Evolutionary conservation across 2,888 invertebrate species (phyloP), one percentile per base, ranked within the genome.

Genomic region (Labia minor): DNA sequence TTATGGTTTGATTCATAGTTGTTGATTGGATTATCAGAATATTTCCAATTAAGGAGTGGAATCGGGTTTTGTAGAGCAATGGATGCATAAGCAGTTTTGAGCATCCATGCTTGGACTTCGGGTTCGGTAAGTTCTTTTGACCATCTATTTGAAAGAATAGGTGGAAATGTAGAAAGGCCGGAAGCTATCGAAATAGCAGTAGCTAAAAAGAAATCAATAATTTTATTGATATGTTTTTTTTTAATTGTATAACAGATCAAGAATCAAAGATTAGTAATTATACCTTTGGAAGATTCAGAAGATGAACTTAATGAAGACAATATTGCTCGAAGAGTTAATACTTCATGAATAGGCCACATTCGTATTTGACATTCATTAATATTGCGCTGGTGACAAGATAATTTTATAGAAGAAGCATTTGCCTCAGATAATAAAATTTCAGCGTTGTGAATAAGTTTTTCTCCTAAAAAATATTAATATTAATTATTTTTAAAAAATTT

Each of bases 301-400:
- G 49, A 49, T 2, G 14, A n/a, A n/a, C n/a, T 16, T 14, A 4
- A 49, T n/a, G 49, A 49, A 49, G 4, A 14, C 3, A 49, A 49
- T 8, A 16, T 16, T 16, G 16, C 14, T 49, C 49, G 4, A 3
- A 67, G 19, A 11, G 65, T 64, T 1, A 37, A 65, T 33, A 65
- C 16, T 19, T 65, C 67, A 11, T n/a, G 33, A 18, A 71, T 16
- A 1, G 71, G 71, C 70, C 69, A 70, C 62, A 70, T 49, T 49
- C n/a, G 49, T n/a, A 49, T 14, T n/a, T n/a, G 2, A 16, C 49
- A 49, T 49, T 11, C 49, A 2, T 3, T 3, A 10, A 3, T 49
- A 4, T 49, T 4, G 3, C 16, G 49, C 3, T 49, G 14, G 2
- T 49, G 4, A 49, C 3, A 16, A 49, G 49, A 8, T 49, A 49